Conservation (phyloP, 2,797 vertebrate genomes). For the Erithacus rubecula region DNA sequence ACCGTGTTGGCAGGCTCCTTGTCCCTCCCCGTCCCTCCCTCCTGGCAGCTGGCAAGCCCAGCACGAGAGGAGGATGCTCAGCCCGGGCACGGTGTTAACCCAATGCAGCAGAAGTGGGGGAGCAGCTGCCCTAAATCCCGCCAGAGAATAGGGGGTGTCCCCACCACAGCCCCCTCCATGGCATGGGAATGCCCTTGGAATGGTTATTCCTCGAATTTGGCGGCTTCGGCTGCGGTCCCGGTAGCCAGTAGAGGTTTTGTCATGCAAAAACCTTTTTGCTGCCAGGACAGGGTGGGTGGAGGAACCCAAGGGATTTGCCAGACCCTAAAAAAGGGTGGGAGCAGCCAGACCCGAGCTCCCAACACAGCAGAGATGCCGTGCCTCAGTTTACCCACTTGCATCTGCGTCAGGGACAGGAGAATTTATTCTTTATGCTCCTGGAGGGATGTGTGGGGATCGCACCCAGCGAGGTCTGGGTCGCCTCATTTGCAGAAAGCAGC, state of each 20-base stretch:
- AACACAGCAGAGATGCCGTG: not conserved
- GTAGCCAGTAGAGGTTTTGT: not conserved
- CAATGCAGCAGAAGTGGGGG: not conserved
- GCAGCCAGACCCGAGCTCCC: not conserved
- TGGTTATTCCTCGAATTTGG: not conserved
- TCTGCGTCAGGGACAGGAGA: fast-evolving
- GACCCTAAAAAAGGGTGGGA: not conserved
- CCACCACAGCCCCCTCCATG: fast-evolving
- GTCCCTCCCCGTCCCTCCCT: slow-evolving; percentile 52
- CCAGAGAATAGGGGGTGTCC: fast-evolving
- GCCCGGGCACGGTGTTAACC: not conserved
- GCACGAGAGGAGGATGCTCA: slow-evolving; percentile 6
- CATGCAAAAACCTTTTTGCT: not conserved
- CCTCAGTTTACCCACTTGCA: slow-evolving; percentile 28
- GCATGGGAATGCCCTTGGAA: not conserved
- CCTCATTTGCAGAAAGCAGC: not conserved
- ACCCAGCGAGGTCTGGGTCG: not conserved
- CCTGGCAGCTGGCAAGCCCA: slow-evolving; percentile 1
- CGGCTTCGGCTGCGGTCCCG: not conserved
- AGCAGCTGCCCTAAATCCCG: not conserved
- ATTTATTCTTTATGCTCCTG: not conserved
- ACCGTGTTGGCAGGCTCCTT: slow-evolving; percentile 4
- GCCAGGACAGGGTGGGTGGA: not conserved
- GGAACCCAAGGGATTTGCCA: not conserved
- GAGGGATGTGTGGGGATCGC: fast-evolving